Evolutionary conservation across 2,113 vertebrate genomes (phyloP), one percentile per base, ranked within the genome.

Genomic region (Pomatostomus ruficeps): DNA sequence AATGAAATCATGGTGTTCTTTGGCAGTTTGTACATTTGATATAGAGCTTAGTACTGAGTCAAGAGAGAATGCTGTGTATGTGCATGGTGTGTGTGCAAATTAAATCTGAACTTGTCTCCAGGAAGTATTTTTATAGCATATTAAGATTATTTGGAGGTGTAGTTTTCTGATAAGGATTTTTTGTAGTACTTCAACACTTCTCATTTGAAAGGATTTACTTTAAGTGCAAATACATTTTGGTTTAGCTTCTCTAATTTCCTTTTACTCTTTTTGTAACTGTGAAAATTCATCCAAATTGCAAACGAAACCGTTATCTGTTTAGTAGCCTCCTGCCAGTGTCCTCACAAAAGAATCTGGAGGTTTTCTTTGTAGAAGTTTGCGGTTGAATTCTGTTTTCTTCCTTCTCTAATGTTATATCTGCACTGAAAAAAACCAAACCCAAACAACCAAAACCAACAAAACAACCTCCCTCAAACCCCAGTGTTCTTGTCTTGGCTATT

Each of bases 381-480:
- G 75, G 7, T 26, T 82, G 8, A 62, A 46, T 28, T 70, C 21
- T 15, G 19, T 83, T 79, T 91, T 79, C 21, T 48, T 66, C 24
- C 7, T 89, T 59, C 28, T 68, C 0, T n/a, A 40, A 11, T 20
- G 6, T 57, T 67, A 3, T 3, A 18, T 48, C 6, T 31, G 79
- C 33, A 24, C 23, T 51, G 8, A 20, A 36, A 36, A 36, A 54
- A 24, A 6, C 4, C 25, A 38, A 26, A 3, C 2, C 16, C 38
- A 25, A 63, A 8, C 18, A 36, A 67, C 17, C 22, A n/a, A 61
- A 77, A 16, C 9, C 9, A 43, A 18, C 12, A 25, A 14, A 29
- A 33, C 28, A 1, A 1, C 8, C 5, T 20, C 7, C 10, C n/a
- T 55, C 12, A 48, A 58, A 36, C 3, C 4, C 13, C 12, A 2